These are phyloP conservation scores for Petrolisthes manimaculis DNA, from an alignment of 2,888 invertebrate genomes.

Conservation along the genomic window DNA sequence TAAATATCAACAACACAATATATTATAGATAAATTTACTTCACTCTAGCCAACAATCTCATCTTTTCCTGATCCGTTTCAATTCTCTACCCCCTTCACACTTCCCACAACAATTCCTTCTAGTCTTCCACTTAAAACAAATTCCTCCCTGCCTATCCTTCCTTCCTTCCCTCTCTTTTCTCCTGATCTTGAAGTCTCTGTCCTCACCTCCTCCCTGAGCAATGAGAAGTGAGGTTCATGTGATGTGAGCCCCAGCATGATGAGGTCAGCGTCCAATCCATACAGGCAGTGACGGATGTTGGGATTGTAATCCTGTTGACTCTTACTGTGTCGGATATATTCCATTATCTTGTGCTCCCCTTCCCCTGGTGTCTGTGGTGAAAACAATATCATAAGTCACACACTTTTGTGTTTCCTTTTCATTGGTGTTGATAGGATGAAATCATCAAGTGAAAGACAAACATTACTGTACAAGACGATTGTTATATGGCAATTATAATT, in stretches of 20 bases:
- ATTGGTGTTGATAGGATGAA: no score
- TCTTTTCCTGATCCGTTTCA: no score
- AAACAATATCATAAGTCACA: neutral
- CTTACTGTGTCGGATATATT: slow-evolving; percentile 89
- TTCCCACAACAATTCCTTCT: no score
- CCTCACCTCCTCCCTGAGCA: slow-evolving; percentile 90
- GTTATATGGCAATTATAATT: no score
- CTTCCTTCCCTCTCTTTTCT: neutral
- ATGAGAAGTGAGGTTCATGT: slow-evolving; percentile 93
- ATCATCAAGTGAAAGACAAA: no score
- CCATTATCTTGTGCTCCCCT: slow-evolving; percentile 92
- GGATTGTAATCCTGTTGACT: slow-evolving; percentile 87
- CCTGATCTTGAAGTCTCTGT: neutral
- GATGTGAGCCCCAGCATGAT: slow-evolving; percentile 96
- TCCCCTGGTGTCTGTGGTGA: slow-evolving; percentile 83
- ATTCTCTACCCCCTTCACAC: no score
- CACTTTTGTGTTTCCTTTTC: no score
- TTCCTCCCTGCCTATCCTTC: neutral
- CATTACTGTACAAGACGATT: no score
- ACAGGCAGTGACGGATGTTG: slow-evolving; percentile 94
- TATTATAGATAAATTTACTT: no score
- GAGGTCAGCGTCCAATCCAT: slow-evolving; percentile 96
- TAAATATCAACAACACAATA: no score
- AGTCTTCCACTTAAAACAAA: neutral
- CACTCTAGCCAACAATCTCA: no score